phyloP scores from a whole-genome alignment of 2,888 invertebrate species.

The Meteorus cinctellus region DNA sequence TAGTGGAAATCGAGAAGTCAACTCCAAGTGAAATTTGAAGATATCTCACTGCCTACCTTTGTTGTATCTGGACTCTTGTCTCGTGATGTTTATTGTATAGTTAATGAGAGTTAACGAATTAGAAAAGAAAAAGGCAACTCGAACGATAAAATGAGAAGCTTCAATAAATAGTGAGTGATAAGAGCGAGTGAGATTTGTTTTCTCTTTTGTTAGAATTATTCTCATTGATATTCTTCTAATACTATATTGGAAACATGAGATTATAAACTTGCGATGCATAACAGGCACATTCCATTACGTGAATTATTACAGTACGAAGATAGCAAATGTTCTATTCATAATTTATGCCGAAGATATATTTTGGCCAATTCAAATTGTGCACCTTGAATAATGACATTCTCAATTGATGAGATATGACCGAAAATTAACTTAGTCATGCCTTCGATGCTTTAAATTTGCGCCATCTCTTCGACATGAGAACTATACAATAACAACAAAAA shows the following conservation, averaged over 20 bases:
- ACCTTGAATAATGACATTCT: background rate
- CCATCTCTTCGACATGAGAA: conserved; percentile 4
- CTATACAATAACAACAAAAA: too few species aligned
- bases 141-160: conserved; percentile 1
- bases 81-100: background rate
- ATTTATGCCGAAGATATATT: background rate
- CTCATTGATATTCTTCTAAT: background rate
- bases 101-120: conserved; percentile 14
- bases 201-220: background rate
- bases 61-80: conserved; percentile 2
- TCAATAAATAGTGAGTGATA: background rate
- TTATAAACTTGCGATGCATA: conserved; percentile 46
- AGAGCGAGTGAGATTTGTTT: conserved; percentile 12
- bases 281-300: conserved; percentile 51
- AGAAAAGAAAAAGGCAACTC: background rate
- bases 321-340: background rate
- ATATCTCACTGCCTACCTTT: conserved; percentile 21
- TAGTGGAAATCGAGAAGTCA: background rate
- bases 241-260: background rate
- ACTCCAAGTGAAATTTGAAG: background rate
- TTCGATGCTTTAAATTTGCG: background rate
- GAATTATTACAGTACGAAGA: conserved; percentile 24
- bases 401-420: background rate
- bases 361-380: background rate
- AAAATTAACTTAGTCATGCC: conserved; percentile 9